These are phyloP conservation scores for Malurus alboscapulatus DNA, from an alignment of 2,113 vertebrate species.

Conservation along the genomic window DNA sequence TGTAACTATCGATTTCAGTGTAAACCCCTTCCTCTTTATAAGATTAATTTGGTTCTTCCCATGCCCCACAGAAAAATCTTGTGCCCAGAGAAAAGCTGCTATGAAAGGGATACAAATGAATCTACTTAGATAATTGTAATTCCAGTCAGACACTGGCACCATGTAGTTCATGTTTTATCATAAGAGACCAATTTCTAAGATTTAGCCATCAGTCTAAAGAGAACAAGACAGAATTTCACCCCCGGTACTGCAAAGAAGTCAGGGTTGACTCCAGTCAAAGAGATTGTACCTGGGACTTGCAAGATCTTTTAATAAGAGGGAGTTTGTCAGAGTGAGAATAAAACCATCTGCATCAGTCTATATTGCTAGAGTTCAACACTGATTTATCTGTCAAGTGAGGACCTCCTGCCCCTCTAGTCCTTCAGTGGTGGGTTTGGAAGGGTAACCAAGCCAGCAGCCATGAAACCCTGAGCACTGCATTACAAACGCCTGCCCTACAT, in stretches of 20 bases:
- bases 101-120: slow-evolving; percentile 59
- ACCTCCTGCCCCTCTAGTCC: background rate
- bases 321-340: background rate
- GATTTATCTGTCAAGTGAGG: background rate
- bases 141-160: slow-evolving; percentile 64
- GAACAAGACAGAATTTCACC: background rate
- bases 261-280: background rate
- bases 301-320: background rate
- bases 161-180: slow-evolving; percentile 57
- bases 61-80: slow-evolving; percentile 45
- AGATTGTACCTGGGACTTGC: background rate
- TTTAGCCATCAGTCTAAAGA: slow-evolving; percentile 10
- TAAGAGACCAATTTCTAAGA: slow-evolving; percentile 22
- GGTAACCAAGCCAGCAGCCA: background rate
- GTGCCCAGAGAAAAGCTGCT: slow-evolving; percentile 44
- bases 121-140: slow-evolving; percentile 66
- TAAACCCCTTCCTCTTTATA: slow-evolving; percentile 64
- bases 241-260: background rate
- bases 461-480: accelerated
- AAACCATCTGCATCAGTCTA: background rate
- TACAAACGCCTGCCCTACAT: background rate
- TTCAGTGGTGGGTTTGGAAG: background rate
- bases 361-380: accelerated
- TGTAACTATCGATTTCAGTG: slow-evolving; percentile 67
- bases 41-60: slow-evolving; percentile 66